Conservation (phyloP, 1,140 invertebrate genomes). For the Diabrotica virgifera region DNA sequence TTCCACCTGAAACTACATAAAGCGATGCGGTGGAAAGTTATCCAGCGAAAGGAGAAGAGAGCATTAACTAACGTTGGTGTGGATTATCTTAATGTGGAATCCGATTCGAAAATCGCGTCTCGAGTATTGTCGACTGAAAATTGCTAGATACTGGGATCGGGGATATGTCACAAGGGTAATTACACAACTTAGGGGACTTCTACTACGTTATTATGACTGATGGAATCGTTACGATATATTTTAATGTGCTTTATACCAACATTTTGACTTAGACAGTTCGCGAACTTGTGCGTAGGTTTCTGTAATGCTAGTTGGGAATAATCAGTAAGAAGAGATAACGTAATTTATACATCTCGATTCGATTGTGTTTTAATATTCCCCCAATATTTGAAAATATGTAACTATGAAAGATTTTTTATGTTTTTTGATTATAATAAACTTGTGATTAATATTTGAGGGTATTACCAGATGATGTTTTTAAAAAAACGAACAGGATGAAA, state of each 20-base stretch:
- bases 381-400: too few species aligned
- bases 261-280: too few species aligned
- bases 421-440: too few species aligned
- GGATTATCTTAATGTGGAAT: conserved; percentile 2
- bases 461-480: too few species aligned
- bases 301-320: too few species aligned
- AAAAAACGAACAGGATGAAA: too few species aligned
- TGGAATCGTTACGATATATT: not conserved
- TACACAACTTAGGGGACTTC: not conserved
- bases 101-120: not conserved
- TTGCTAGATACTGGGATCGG: not conserved
- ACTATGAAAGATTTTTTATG: too few species aligned
- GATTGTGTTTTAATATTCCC: too few species aligned
- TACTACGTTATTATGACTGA: not conserved
- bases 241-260: not conserved
- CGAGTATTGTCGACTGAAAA: conserved; percentile 2
- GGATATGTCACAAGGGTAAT: conserved; percentile 2
- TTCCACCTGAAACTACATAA: conserved; percentile 21
- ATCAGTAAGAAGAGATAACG: too few species aligned
- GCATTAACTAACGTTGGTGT: not conserved
- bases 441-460: too few species aligned
- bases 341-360: too few species aligned
- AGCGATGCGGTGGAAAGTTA: conserved; percentile 14
- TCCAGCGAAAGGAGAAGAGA: conserved; percentile 7
- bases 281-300: too few species aligned